Base-by-base conservation (phyloP, 2,797 vertebrate species). In the Acanthurus lineatus region DNA sequence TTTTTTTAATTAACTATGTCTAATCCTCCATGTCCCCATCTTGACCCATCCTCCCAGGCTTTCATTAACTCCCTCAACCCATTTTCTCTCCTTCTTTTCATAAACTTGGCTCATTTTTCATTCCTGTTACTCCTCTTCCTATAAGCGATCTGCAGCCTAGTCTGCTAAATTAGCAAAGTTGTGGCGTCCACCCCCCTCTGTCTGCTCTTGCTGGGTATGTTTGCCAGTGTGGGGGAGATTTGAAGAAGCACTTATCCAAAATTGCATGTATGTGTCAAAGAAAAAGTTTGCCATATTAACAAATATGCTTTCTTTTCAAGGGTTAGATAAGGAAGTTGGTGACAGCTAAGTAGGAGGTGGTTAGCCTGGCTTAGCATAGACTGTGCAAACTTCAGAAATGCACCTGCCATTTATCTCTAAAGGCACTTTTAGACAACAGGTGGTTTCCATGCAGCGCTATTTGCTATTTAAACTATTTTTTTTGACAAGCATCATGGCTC, bases 1-100 rank as follows among this genome's bases (percentile, higher is more conserved):
- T 25, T 60, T 81, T 42, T 90, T 88, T 84, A 89, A 90, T 92
- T 87, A 92, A 88, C 73, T 85, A 56, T 60, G 53, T 78, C 59
- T 84, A 89, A 91, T 91, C 85, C 85, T 73, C 59, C 14, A 16
- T 63, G 65, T 82, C 79, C 48, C 49, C 45, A 12, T 85, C 82
- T 76, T 79, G 82, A 85, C 76, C 77, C 65, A 51, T 73, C 76
- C 78, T 86, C 83, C 63, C 35, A 78, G 35, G 32, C 89, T 69
- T 89, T 85, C 82, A 90, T 90, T 82, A 89, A 73, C 72, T 59
- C 76, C 35, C 48, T 35, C 32, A 35, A 35, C 32, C 32, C 32
- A 35, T 79, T 51, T 77, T 68, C 68, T 69, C 53, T 69, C 78
- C 56, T 51, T 60, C 61, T 85, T 77, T 32, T 38, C 28, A 54